A percentile compares a stretch with the other conserved stretches of the same genome.
Evolutionary conservation across 1,140 invertebrate species (phyloP).

Genomic region (Bombus polaris): DNA sequence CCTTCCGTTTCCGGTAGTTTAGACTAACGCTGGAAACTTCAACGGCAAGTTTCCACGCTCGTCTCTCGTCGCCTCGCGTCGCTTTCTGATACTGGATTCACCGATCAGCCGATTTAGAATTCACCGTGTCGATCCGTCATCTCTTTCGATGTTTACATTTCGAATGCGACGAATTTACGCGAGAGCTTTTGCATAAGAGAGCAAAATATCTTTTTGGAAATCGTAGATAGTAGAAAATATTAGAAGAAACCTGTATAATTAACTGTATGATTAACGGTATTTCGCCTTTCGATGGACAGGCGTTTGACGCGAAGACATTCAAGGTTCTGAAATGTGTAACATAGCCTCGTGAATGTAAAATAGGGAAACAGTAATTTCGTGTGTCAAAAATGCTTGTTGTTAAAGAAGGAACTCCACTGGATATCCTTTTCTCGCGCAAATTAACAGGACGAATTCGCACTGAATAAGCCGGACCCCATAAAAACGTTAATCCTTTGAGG

Average conservation of each 20-base stretch:
- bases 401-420: background rate
- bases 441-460: constrained; percentile 28
- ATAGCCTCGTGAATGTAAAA: background rate
- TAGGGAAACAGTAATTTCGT: background rate
- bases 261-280: too few relatives aligned
- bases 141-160: background rate
- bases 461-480: constrained; percentile 4
- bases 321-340: background rate
- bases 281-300: background rate
- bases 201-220: too few relatives aligned
- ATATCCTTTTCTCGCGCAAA: background rate
- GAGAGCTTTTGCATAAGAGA: too few relatives aligned
- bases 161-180: too few relatives aligned
- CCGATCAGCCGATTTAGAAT: background rate
- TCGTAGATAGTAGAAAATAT: too few relatives aligned
- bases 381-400: background rate
- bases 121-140: background rate
- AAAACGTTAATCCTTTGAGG: constrained; percentile 27
- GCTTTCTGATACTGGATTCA: background rate
- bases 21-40: background rate
- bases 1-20: constrained; percentile 36
- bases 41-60: background rate
- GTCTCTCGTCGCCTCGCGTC: too few relatives aligned
- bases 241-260: too few relatives aligned
- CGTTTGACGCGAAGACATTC: too few relatives aligned